Percentiles rank a stretch among this genome's conserved stretches.
phyloP scores from a whole-genome alignment of 2,888 invertebrate genomes.

The Nezara viridula region DNA sequence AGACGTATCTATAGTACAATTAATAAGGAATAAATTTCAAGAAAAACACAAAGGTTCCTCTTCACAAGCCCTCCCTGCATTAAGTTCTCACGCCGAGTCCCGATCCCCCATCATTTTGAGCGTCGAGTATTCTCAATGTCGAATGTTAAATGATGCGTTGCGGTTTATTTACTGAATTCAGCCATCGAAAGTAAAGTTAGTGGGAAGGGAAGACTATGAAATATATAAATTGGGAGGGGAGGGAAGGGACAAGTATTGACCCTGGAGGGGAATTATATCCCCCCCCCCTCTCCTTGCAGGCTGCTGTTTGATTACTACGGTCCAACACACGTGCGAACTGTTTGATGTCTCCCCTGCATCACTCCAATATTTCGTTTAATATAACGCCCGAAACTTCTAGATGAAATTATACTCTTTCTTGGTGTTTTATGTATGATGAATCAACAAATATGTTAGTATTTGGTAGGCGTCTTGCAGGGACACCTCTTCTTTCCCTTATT shows the following conservation, averaged over 20 bases:
- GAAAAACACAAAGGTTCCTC: too few relatives aligned
- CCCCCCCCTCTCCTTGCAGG: not conserved
- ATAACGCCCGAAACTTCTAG: not conserved
- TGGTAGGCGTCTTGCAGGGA: not conserved
- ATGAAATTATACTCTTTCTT: not conserved
- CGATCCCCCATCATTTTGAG: not conserved
- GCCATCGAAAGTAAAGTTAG: not conserved
- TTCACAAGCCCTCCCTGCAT: too few relatives aligned
- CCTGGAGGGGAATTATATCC: not conserved
- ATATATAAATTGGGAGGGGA: not conserved
- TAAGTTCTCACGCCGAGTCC: not conserved
- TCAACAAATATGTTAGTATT: not conserved
- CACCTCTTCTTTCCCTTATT: not conserved
- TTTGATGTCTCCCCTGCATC: conserved; percentile 11
- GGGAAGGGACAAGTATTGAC: conserved; percentile 5
- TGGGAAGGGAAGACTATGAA: not conserved
- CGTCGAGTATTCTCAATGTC: not conserved
- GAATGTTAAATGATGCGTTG: not conserved
- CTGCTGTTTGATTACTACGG: conserved; percentile 26
- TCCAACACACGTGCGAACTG: conserved; percentile 18
- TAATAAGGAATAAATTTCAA: too few relatives aligned
- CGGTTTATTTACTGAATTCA: not conserved
- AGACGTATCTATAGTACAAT: too few relatives aligned
- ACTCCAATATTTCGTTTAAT: not conserved
- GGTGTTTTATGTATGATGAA: not conserved